Percentiles rank a stretch among this genome's conserved stretches.
phyloP scores from a whole-genome alignment of 2,113 vertebrate species.

The Xiphophorus couchianus region DNA sequence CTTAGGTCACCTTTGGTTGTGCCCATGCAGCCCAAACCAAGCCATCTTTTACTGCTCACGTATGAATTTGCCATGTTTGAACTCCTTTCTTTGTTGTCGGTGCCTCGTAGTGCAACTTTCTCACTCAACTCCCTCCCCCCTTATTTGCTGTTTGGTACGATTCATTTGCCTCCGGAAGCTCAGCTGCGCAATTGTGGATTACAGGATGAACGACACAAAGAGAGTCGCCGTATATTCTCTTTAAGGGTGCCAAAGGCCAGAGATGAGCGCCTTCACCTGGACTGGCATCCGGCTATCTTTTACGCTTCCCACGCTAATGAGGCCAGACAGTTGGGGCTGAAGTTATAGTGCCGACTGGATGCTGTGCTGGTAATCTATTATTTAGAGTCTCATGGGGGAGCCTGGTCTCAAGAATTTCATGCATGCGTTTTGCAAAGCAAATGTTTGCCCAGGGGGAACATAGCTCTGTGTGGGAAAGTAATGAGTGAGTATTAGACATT shows the following conservation, averaged over 20 bases:
- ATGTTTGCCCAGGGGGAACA: conserved; percentile 68
- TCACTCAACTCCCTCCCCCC: conserved; percentile 37
- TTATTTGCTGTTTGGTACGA: conserved; percentile 51
- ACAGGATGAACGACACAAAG: conserved; percentile 66
- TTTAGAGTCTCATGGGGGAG: conserved; percentile 70
- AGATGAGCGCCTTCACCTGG: conserved; percentile 63
- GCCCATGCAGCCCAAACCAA: conserved; percentile 54
- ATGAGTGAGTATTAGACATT: conserved; percentile 60
- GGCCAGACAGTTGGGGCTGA: conserved; percentile 68
- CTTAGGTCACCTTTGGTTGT: conserved; percentile 72
- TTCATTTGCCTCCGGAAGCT: conserved; percentile 69
- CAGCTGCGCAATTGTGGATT: conserved; percentile 72
- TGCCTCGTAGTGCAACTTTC: conserved; percentile 30
- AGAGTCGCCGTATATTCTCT: conserved; percentile 62
- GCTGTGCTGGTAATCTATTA: conserved; percentile 76
- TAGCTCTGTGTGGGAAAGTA: conserved; percentile 70
- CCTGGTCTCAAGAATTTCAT: conserved; percentile 73
- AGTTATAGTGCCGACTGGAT: conserved; percentile 62
- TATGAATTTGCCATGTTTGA: conserved; percentile 36
- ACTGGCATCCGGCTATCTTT: conserved; percentile 71
- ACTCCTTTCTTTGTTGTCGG: conserved; percentile 7
- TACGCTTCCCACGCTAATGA: conserved; percentile 68
- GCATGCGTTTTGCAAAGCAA: conserved; percentile 75
- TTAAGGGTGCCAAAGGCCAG: conserved; percentile 66
- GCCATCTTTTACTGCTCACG: conserved; percentile 39